A percentile compares a stretch with the other conserved stretches of the same genome.
These are phyloP conservation scores for Dysidea cf. avara DNA, from an alignment of 37 sponge, comb jelly and placozoan species.

Conservation along the genomic window DNA sequence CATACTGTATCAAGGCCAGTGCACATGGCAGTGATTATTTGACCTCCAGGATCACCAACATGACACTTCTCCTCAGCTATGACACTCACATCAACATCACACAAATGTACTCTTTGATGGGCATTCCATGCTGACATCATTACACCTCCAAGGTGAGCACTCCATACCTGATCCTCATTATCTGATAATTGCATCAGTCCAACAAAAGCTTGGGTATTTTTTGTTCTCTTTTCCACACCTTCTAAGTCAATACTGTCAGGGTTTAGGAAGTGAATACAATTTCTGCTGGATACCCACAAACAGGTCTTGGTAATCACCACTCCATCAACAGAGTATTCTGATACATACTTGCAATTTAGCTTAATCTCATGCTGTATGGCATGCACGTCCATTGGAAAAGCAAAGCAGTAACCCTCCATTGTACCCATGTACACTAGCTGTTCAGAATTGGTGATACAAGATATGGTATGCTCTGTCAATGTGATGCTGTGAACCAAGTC, in stretches of 20 bases:
- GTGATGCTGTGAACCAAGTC: conserved; percentile 62
- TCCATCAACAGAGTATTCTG: conserved; percentile 54
- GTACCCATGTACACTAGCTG: too few relatives aligned
- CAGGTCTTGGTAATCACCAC: conserved; percentile 35
- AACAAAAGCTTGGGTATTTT: conserved; percentile 24
- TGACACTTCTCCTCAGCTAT: too few relatives aligned
- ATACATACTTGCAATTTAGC: conserved; percentile 45
- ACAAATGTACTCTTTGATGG: too few relatives aligned
- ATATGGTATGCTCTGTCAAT: conserved; percentile 69
- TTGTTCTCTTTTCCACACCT: too few relatives aligned
- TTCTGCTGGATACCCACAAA: conserved; percentile 68
- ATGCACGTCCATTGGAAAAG: conserved; percentile 26
- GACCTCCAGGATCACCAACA: too few relatives aligned
- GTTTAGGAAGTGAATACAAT: conserved; percentile 64
- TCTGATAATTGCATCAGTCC: conserved; percentile 33
- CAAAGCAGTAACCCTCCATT: conserved; percentile 65
- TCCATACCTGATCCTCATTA: conserved; percentile 55
- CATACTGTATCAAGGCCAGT: too few relatives aligned
- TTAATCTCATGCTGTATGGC: conserved; percentile 26
- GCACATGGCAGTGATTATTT: too few relatives aligned
- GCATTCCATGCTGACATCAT: conserved; percentile 60
- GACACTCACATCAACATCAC: too few relatives aligned
- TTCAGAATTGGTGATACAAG: conserved; percentile 52
- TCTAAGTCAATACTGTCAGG: conserved; percentile 44
- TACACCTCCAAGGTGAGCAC: conserved; percentile 52